A percentile compares a stretch with the other conserved stretches of the same genome.
Conservation (phyloP, 2,888 invertebrate genomes). For the Sialis fuliginosa region DNA sequence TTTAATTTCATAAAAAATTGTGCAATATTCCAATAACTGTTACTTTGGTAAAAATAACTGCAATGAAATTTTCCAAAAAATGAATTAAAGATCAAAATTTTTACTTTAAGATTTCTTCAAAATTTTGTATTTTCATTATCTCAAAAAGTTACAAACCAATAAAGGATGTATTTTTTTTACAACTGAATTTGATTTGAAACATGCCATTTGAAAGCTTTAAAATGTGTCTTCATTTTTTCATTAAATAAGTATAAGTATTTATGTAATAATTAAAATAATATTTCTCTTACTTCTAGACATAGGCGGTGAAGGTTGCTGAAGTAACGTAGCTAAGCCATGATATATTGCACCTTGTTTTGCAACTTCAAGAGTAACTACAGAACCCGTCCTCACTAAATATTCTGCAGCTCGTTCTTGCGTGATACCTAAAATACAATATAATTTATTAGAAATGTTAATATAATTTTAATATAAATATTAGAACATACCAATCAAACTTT, state of each 20-base stretch:
- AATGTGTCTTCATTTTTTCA: no score
- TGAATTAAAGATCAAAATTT: no score
- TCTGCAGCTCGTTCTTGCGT: slow-evolving; percentile 85
- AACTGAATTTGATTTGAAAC: no score
- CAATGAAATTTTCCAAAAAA: no score
- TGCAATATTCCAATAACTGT: background rate
- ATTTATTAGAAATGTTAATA: background rate
- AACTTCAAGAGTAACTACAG: slow-evolving; percentile 84
- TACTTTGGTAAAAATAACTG: background rate
- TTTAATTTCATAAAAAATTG: no score
- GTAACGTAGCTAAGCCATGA: slow-evolving; percentile 83
- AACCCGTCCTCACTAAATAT: slow-evolving; percentile 85
- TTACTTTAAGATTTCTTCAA: no score
- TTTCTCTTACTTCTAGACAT: slow-evolving; percentile 48
- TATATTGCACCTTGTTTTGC: slow-evolving; percentile 96
- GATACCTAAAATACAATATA: slow-evolving; percentile 29
- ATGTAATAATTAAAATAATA: background rate
- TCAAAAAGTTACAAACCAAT: background rate
- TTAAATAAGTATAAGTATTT: background rate
- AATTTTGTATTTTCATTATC: no score
- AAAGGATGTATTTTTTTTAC: no score
- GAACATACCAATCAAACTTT: slow-evolving; percentile 55
- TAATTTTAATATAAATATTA: slow-evolving; percentile 5
- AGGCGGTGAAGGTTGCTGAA: slow-evolving; percentile 80
- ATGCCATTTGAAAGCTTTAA: no score